Conservation (phyloP, 2,113 vertebrate genomes). For the Copsychus sechellarum region DNA sequence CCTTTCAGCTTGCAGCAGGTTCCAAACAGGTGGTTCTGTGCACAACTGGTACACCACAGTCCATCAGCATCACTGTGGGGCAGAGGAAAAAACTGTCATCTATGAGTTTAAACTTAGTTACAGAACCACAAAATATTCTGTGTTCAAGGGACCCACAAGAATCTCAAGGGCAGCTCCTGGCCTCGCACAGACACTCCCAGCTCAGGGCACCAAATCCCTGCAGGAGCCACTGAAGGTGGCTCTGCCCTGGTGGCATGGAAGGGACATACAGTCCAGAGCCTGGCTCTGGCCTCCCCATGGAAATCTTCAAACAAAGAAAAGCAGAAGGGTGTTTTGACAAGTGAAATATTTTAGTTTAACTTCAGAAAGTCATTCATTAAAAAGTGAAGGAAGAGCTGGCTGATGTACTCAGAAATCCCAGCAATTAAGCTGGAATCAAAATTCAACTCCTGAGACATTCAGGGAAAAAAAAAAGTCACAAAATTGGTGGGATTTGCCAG, state of each 20-base stretch:
- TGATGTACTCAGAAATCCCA: background rate
- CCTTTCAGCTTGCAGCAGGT: background rate
- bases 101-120: background rate
- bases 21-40: background rate
- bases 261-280: background rate
- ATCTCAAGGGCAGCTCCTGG: background rate
- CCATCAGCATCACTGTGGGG: accelerated
- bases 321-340: background rate
- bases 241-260: background rate
- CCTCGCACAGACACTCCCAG: background rate
- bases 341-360: background rate
- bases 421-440: background rate
- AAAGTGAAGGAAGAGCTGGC: background rate
- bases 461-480: background rate
- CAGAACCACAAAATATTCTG: background rate
- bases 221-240: background rate
- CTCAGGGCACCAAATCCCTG: background rate
- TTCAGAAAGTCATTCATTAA: background rate
- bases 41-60: accelerated
- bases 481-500: background rate
- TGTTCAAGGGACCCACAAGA: background rate
- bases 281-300: background rate
- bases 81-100: background rate
- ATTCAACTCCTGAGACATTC: background rate
- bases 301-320: background rate